Base-by-base conservation (phyloP, 2,888 invertebrate species). In the Eupithecia subumbrata region DNA sequence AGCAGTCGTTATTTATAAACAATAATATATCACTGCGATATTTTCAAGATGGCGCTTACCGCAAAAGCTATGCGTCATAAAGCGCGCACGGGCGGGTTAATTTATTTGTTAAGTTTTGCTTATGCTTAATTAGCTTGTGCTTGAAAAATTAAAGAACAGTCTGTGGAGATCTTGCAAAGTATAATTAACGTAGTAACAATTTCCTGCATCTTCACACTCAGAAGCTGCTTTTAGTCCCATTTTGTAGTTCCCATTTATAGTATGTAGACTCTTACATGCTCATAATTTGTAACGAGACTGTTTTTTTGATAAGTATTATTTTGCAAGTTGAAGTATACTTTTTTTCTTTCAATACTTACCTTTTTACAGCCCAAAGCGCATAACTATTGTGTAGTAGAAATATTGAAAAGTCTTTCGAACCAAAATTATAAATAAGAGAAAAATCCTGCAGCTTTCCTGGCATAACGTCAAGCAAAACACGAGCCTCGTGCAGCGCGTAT, bases 11-110 rank as follows among this genome's bases (percentile, higher is more conserved):
- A 94, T 93, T 94, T 93, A 93, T 91, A 93, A 94, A 94, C 94
- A 94, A 94, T 94, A 94, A 94, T 95, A 95, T 95, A 94, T 95
- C 94, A 95, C 91, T 89, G 87, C 89, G 93, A 93, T 94, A 92
- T 92, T 91, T 93, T 89, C 94, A 94, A 94, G 93, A 95, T 94
- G 95, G 91, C 88, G 92, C 88, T 81, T 81, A 85, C 92, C 92
- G 89, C 92, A 90, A 83, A 81, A 83, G 84, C 88, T 82, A 89
- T 90, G 89, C 88, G 85, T 90, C 89, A 87, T 86, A 80, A 79
- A 76, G 80, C 83, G 81, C 84, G 75, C 78, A 71, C 67, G 72
- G 64, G 64, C n/a, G 73, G 76, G 77, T 73, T 77, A 71, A 78
- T 76, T 81, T 79, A 80, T 79, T 78, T 79, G 78, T 73, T 76